Evolutionary conservation across 2,888 invertebrate genomes (phyloP).

Genomic region (Andrena minutula): DNA sequence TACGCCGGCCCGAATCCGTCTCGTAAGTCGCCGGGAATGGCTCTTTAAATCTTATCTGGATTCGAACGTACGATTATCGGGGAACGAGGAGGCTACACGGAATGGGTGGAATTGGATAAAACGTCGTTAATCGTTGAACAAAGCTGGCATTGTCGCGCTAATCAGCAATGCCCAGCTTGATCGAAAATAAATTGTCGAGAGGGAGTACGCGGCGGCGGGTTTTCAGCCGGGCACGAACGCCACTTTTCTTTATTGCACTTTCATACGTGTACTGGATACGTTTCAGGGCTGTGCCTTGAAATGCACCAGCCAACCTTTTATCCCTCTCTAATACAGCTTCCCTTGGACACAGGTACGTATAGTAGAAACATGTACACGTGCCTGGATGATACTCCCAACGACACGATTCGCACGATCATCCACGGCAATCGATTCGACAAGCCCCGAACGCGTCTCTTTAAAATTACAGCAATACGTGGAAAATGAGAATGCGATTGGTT

Average conservation of each 20-base stretch:
- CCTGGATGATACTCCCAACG: slow-evolving; percentile 23
- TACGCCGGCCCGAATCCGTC: slow-evolving; percentile 49
- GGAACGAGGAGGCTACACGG: slow-evolving; percentile 66
- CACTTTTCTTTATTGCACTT: slow-evolving; percentile 77
- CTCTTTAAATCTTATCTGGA: slow-evolving; percentile 73
- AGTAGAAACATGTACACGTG: slow-evolving; percentile 21
- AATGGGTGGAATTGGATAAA: slow-evolving; percentile 75
- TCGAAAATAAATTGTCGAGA: slow-evolving; percentile 71
- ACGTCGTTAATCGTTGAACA: slow-evolving; percentile 75
- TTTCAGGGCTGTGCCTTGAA: slow-evolving; percentile 60
- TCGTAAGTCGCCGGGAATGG: slow-evolving; percentile 68
- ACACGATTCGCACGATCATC: not conserved
- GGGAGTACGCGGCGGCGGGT: slow-evolving; percentile 43
- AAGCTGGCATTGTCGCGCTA: slow-evolving; percentile 72
- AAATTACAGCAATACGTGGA: not conserved
- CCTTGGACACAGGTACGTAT: slow-evolving; percentile 60
- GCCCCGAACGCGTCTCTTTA: not conserved
- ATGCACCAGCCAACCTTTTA: slow-evolving; percentile 61
- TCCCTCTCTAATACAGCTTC: slow-evolving; percentile 61
- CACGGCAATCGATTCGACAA: not conserved
- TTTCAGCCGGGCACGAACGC: slow-evolving; percentile 71
- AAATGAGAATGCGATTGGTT: slow-evolving; percentile 17
- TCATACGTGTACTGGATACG: slow-evolving; percentile 72
- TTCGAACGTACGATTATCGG: slow-evolving; percentile 73
- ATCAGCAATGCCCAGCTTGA: slow-evolving; percentile 73